Evolutionary conservation across 2,888 invertebrate species (phyloP).

Genomic region (Hirudinaria manillensis): DNA sequence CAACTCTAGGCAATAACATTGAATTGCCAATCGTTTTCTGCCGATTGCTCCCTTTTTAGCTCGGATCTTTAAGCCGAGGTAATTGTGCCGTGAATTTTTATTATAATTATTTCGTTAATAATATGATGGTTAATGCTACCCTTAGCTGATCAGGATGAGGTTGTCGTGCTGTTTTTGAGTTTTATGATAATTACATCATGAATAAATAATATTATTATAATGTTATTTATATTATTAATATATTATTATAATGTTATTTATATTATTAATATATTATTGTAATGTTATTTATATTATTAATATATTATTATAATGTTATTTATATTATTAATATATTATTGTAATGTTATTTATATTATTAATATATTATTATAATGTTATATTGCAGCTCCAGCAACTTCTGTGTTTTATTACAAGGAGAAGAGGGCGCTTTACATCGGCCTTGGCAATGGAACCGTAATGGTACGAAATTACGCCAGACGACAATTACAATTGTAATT

Average conservation of each 20-base stretch:
- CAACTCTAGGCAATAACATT: too few species aligned
- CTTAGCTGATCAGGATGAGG: too few species aligned
- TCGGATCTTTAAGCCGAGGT: too few species aligned
- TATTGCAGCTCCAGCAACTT: conserved; percentile 73
- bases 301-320: background rate
- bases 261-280: background rate
- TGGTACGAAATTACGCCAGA: conserved; percentile 58
- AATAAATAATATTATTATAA: too few species aligned
- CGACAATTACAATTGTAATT: too few species aligned
- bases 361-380: background rate
- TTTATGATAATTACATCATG: too few species aligned
- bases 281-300: background rate
- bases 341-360: background rate
- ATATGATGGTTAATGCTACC: too few species aligned
- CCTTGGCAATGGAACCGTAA: conserved; percentile 83
- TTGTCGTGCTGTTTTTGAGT: too few species aligned
- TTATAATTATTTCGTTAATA: too few species aligned
- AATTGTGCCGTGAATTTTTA: too few species aligned
- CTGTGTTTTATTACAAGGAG: conserved; percentile 77
- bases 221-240: background rate
- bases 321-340: background rate
- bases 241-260: conserved; percentile 31
- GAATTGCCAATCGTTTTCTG: too few species aligned
- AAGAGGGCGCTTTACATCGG: conserved; percentile 86
- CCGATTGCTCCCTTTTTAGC: too few species aligned